phyloP scores from a whole-genome alignment of 2,113 vertebrate genomes.

The Dendropsophus ebraccatus region DNA sequence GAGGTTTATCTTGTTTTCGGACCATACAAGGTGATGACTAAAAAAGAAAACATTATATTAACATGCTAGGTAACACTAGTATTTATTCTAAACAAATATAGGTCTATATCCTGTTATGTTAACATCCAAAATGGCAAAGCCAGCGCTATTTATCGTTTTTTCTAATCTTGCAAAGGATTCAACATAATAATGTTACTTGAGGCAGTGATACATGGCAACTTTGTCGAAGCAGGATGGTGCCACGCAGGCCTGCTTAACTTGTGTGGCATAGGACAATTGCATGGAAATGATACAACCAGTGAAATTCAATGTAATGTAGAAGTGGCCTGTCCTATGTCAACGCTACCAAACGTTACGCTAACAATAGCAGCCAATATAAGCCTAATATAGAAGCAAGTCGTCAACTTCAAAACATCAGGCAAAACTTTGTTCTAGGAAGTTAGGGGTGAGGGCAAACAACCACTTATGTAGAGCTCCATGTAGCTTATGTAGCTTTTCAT shows the following conservation, averaged over 20 bases:
- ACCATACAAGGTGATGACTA: constrained; percentile 91
- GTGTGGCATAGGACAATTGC: not conserved
- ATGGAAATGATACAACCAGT: not conserved
- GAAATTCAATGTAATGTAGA: not conserved
- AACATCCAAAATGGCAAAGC: too few species aligned
- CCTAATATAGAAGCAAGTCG: not conserved
- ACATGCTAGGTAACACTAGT: not conserved
- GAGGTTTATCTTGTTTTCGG: constrained; percentile 94
- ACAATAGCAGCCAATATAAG: not conserved
- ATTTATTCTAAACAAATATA: not conserved
- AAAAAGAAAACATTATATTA: constrained; percentile 12
- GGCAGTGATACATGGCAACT: too few species aligned
- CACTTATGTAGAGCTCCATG: not conserved
- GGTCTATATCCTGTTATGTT: not conserved
- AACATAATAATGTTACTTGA: too few species aligned
- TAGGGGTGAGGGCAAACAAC: not conserved
- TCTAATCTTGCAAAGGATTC: not conserved
- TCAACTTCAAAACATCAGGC: not conserved
- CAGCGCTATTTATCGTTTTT: not conserved
- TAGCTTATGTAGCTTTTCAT: not conserved
- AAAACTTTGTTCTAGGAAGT: not conserved
- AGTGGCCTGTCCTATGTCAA: not conserved
- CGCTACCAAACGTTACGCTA: not conserved
- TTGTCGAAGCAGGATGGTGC: not conserved
- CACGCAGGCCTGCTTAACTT: not conserved